phyloP scores from a whole-genome alignment of 2,113 vertebrate species.

The Antidorcas marsupialis region DNA sequence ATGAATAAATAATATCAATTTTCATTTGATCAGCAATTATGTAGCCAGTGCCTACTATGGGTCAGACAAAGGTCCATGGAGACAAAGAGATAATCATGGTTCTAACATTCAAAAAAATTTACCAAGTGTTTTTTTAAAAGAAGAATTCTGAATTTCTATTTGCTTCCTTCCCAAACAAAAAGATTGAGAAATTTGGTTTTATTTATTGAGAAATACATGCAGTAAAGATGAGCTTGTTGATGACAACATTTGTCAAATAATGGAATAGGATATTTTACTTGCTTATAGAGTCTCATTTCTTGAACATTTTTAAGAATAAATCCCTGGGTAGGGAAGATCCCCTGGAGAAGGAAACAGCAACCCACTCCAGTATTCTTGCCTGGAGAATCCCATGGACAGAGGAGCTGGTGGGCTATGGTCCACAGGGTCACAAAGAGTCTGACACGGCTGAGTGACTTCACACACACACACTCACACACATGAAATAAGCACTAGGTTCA shows the following conservation, averaged over 20 bases:
- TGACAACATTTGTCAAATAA: neutral
- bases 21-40: neutral
- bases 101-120: neutral
- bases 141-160: neutral
- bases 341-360: too few relatives aligned
- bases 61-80: neutral
- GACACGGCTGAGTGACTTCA: too few relatives aligned
- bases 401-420: too few relatives aligned
- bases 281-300: neutral
- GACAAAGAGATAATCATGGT: neutral
- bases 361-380: too few relatives aligned
- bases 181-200: neutral
- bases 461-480: too few relatives aligned
- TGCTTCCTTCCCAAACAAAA: neutral
- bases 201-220: slow-evolving; percentile 4
- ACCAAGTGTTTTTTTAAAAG: neutral
- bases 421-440: too few relatives aligned
- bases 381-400: too few relatives aligned
- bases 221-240: neutral
- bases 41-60: neutral
- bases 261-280: neutral
- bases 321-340: too few relatives aligned
- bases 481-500: slow-evolving; percentile 7
- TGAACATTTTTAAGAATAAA: neutral
- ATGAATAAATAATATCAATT: neutral